phyloP scores from a whole-genome alignment of 1,140 invertebrate genomes.

The Amyelois transitella region DNA sequence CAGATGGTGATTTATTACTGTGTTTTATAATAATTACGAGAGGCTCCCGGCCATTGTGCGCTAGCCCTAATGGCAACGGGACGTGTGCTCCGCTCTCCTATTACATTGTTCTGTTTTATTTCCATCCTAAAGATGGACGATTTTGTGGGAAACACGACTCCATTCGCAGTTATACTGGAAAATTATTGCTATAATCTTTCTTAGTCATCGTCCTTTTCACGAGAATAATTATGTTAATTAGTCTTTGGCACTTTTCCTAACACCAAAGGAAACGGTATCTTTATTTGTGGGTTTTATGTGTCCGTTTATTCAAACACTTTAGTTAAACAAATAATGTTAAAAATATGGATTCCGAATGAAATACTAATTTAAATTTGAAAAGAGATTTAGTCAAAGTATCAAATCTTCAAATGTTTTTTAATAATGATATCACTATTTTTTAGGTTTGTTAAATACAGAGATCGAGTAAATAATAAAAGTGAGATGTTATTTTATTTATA shows the following conservation, averaged over 20 bases:
- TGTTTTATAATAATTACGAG: slow-evolving; percentile 66
- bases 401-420: too few relatives aligned
- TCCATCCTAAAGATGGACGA: slow-evolving; percentile 28
- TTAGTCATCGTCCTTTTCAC: not conserved
- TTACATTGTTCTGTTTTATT: slow-evolving; percentile 30
- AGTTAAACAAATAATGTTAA: too few relatives aligned
- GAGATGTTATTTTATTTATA: too few relatives aligned
- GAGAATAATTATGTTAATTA: not conserved
- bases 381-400: too few relatives aligned
- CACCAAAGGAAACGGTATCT: too few relatives aligned
- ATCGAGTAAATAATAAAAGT: too few relatives aligned
- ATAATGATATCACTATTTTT: too few relatives aligned
- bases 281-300: too few relatives aligned
- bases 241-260: not conserved
- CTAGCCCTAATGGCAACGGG: slow-evolving; percentile 19
- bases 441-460: too few relatives aligned
- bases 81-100: slow-evolving; percentile 16
- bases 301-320: too few relatives aligned
- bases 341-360: too few relatives aligned
- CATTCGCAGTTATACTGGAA: not conserved
- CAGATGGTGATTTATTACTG: slow-evolving; percentile 68
- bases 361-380: too few relatives aligned
- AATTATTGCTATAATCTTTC: not conserved
- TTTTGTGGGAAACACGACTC: not conserved
- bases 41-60: slow-evolving; percentile 37